Base-by-base conservation (phyloP, 2,113 vertebrate genomes). In the Phasianus colchicus region DNA sequence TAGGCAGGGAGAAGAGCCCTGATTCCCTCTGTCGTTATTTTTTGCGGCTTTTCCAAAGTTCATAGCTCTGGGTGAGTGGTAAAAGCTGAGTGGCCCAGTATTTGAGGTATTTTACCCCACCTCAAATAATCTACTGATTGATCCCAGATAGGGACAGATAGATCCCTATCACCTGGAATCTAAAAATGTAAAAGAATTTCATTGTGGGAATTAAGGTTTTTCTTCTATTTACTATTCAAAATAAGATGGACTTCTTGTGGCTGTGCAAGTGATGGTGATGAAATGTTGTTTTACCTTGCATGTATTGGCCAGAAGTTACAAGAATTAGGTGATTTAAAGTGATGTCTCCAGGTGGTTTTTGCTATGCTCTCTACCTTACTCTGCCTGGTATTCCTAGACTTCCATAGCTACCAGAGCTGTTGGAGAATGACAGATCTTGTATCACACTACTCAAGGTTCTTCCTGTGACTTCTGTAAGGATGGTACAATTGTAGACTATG, bases 401-500 rank as follows among this genome's bases (percentile, higher is more conserved):
- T 79, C 45, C 60, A 63, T 42, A 50, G 72, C 83, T 93, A 60
- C 67, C 64, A 83, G 18, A 38, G 7, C 67, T 74, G 42, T 5
- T 74, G 83, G 15, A 81, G 83, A 93, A 61, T 78, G 88, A 78
- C 52, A 81, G 57, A 75, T 40, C 80, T 19, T 22, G 32, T 75
- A 19, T 86, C 81, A 75, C 69, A 40, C 82, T 54, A 29, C 36
- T 30, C 12, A 42, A 27, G 27, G 43, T 34, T 95, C 65, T 79
- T 91, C 43, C 57, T 11, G 83, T 74, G 69, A 60, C 86, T 91
- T 81, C 82, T 82, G 34, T 55, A 47, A 64, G 52, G 50, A 30
- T 77, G 74, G 43, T 58, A 65, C 83, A 90, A 83, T 83, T 83
- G 89, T 2, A 67, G 64, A 63, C 72, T 86, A 88, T 78, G 86